Conservation (phyloP, 2,113 vertebrate genomes). For the Argyrosomus japonicus region DNA sequence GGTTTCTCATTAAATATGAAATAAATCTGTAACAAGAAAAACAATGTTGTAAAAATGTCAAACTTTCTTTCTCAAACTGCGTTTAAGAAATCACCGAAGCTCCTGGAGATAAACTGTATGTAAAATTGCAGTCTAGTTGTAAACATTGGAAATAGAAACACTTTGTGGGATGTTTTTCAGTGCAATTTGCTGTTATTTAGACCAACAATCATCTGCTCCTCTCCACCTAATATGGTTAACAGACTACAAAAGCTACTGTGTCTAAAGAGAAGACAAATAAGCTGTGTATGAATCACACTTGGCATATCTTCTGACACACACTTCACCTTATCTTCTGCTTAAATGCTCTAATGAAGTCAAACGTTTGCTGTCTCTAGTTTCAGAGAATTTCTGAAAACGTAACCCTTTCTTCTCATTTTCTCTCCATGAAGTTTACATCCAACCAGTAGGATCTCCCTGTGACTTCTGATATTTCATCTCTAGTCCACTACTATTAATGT, state of each 20-base stretch:
- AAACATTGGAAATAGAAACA: constrained; percentile 31
- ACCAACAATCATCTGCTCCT: not conserved
- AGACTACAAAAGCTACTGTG: not conserved
- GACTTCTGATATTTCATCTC: not conserved
- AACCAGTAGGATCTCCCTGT: not conserved
- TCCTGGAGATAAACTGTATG: constrained; percentile 9
- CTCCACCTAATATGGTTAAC: not conserved
- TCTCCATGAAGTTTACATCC: not conserved
- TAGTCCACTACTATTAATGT: not conserved
- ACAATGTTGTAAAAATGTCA: constrained; percentile 31
- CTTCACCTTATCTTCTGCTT: no score
- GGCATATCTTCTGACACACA: not conserved
- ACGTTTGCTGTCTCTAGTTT: not conserved
- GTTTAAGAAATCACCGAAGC: constrained; percentile 38
- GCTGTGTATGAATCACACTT: not conserved
- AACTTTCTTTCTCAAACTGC: constrained; percentile 2
- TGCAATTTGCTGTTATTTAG: not conserved
- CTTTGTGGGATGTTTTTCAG: constrained; percentile 1
- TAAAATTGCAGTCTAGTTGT: not conserved
- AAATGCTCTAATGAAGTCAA: not conserved
- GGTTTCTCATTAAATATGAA: not conserved
- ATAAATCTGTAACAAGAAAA: not conserved
- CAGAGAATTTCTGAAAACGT: not conserved
- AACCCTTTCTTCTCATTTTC: not conserved
- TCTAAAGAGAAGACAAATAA: not conserved